A percentile compares a stretch with the other conserved stretches of the same genome.
Evolutionary conservation across 2,797 vertebrate genomes (phyloP).

Genomic region (Schizopygopsis pylzovi): DNA sequence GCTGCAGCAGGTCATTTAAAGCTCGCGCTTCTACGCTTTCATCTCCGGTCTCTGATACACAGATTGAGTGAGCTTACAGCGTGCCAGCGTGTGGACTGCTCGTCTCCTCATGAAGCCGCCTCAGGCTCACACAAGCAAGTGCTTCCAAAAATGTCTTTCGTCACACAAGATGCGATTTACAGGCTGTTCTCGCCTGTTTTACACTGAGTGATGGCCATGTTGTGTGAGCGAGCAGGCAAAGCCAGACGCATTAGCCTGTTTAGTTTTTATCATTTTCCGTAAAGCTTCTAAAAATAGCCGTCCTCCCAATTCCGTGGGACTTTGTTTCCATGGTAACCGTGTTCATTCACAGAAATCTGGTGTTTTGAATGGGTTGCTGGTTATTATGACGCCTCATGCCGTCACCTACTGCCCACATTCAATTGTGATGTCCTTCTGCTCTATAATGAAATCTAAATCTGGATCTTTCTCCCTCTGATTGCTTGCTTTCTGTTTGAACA

Average conservation of each 20-base stretch:
- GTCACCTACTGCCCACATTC: neutral
- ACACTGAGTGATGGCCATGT: conserved; percentile 1
- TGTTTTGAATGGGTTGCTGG: conserved; percentile 62
- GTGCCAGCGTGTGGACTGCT: neutral
- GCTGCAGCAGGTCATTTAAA: conserved; percentile 12
- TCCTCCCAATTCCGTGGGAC: conserved; percentile 69
- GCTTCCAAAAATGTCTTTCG: conserved; percentile 9
- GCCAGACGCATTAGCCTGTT: conserved; percentile 72
- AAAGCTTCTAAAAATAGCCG: conserved; percentile 77
- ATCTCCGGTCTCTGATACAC: neutral
- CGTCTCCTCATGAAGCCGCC: neutral
- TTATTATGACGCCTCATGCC: conserved; percentile 45
- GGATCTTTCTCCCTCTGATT: neutral
- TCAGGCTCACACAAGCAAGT: neutral
- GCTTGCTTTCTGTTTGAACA: neutral
- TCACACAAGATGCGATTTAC: conserved; percentile 2
- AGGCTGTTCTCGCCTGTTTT: neutral
- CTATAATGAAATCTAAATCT: neutral
- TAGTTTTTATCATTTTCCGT: conserved; percentile 51
- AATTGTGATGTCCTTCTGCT: conserved; percentile 7
- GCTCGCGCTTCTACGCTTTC: too few species aligned
- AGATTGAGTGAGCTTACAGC: conserved; percentile 22
- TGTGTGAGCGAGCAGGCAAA: conserved; percentile 47
- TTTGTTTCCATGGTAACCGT: conserved; percentile 79
- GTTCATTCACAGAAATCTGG: conserved; percentile 78